Evolutionary conservation across 2,797 vertebrate genomes (phyloP).

Genomic region (Anomalospiza imberbis): DNA sequence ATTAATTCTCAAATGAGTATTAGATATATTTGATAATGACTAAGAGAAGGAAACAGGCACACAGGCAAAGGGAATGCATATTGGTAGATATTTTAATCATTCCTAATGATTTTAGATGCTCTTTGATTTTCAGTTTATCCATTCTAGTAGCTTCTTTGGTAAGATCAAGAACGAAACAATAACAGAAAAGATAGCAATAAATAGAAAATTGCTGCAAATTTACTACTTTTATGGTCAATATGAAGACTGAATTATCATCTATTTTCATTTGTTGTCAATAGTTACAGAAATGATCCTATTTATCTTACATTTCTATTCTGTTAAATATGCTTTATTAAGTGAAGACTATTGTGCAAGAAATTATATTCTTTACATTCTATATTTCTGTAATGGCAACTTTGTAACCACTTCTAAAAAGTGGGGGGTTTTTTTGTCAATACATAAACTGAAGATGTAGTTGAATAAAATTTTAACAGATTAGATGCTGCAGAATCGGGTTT

Average conservation of each 20-base stretch:
- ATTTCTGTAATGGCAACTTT: background rate
- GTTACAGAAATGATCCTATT: background rate
- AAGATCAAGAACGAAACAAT: background rate
- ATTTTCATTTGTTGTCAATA: conserved; percentile 3
- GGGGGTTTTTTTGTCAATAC: background rate
- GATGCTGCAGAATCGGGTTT: background rate
- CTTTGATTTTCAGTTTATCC: background rate
- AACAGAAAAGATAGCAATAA: background rate
- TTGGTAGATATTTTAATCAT: background rate
- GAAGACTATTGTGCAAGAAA: background rate
- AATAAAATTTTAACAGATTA: background rate
- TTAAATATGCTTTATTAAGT: background rate
- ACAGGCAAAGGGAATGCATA: background rate
- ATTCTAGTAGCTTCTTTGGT: background rate
- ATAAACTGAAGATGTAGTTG: background rate
- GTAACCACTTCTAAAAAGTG: background rate
- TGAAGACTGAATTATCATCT: background rate
- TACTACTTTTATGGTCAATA: background rate
- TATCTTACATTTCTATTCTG: background rate
- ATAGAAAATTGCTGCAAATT: background rate
- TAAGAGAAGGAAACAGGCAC: background rate
- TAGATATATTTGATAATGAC: background rate
- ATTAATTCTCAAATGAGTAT: background rate
- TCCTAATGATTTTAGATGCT: background rate
- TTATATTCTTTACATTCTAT: background rate